These are phyloP conservation scores for Ailuropoda melanoleuca DNA, from an alignment of 2,113 vertebrate species.

Conservation along the genomic window DNA sequence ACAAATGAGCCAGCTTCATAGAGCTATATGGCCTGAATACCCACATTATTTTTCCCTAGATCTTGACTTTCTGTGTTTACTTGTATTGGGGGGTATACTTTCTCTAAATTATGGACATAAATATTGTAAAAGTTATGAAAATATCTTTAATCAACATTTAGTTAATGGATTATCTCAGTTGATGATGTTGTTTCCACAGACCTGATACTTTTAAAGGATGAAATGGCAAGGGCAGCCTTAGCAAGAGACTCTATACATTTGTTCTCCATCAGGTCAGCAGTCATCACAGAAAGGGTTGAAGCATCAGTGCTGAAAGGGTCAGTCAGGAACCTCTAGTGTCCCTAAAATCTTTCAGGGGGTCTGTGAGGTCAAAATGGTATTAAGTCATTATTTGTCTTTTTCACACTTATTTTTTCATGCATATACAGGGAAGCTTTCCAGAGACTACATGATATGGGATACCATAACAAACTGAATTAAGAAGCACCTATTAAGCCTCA, in stretches of 20 bases:
- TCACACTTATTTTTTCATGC: background rate
- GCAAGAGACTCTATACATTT: background rate
- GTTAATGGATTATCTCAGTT: background rate
- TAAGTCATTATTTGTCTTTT: conserved; percentile 21
- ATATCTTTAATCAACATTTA: conserved; percentile 23
- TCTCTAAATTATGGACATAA: background rate
- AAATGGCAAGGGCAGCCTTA: background rate
- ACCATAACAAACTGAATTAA: background rate
- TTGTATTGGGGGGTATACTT: background rate
- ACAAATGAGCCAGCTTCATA: background rate
- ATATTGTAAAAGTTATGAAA: background rate
- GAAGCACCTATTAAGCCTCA: background rate
- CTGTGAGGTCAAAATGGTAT: background rate
- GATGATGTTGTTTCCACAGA: background rate
- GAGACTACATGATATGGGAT: background rate
- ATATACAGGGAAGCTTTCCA: background rate
- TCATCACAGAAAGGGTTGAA: background rate
- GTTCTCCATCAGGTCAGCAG: background rate
- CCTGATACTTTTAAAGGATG: background rate
- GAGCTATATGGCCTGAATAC: background rate
- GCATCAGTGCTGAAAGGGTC: background rate
- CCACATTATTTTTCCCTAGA: background rate
- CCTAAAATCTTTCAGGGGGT: background rate
- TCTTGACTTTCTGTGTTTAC: background rate
- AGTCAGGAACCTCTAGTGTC: background rate